These are phyloP conservation scores for Zeus faber DNA, from an alignment of 2,113 vertebrate species.

Conservation along the genomic window DNA sequence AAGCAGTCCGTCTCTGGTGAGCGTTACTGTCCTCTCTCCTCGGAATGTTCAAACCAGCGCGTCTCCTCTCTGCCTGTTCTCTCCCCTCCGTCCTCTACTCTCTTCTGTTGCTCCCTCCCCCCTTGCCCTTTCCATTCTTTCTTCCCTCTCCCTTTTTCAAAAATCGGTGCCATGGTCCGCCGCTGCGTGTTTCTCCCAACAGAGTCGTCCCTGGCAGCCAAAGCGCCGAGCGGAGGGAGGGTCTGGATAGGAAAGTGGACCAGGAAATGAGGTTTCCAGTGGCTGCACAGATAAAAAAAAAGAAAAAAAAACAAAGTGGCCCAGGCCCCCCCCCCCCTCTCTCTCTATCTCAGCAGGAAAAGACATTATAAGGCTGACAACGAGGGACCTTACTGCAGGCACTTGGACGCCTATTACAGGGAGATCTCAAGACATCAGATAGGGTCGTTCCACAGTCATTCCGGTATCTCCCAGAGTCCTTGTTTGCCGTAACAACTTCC, in stretches of 20 bases:
- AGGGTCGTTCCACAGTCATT: background rate
- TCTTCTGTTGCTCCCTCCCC: background rate
- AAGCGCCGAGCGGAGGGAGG: constrained; percentile 17
- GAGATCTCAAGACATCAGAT: constrained; percentile 16
- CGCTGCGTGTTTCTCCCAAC: constrained; percentile 17
- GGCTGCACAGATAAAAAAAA: constrained; percentile 57
- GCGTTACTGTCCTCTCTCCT: background rate
- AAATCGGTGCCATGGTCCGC: background rate
- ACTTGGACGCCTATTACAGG: constrained; percentile 17
- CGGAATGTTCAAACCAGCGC: background rate
- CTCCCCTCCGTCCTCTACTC: background rate
- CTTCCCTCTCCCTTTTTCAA: background rate
- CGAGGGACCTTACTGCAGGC: constrained; percentile 22
- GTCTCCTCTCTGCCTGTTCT: background rate
- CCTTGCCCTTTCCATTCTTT: background rate
- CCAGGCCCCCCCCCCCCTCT: no score
- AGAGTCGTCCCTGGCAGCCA: constrained; percentile 24
- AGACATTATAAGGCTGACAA: constrained; percentile 53
- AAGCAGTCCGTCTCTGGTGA: background rate
- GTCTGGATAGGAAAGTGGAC: constrained; percentile 48
- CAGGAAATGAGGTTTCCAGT: constrained; percentile 69
- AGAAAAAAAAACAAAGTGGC: background rate
- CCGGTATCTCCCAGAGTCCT: constrained; percentile 10
- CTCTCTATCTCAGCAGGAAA: constrained; percentile 53
- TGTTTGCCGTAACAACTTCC: no score